A percentile compares a stretch with the other conserved stretches of the same genome.
Evolutionary conservation across 2,113 vertebrate genomes (phyloP).

Genomic region (Lepus americanus): DNA sequence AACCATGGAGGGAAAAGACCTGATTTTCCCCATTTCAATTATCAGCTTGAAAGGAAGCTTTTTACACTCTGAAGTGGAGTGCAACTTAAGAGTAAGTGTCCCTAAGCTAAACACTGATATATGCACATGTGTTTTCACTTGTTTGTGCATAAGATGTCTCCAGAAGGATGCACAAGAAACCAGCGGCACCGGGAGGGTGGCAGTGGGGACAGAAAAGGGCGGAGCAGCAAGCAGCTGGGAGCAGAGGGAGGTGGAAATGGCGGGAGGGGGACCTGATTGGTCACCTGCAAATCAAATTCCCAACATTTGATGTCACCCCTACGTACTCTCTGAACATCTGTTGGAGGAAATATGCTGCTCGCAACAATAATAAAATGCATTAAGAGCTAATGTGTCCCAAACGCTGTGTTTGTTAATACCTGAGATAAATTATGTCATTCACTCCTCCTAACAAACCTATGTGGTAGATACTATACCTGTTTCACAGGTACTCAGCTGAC

Average conservation of each 20-base stretch:
- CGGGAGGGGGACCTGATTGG: not conserved
- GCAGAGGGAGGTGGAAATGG: not conserved
- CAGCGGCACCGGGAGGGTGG: not conserved
- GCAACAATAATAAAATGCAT: not conserved
- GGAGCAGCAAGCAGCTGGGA: not conserved
- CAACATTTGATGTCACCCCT: not conserved
- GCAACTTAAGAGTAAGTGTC: conserved; percentile 27
- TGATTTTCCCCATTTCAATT: not conserved
- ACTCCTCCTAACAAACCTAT: not conserved
- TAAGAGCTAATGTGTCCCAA: not conserved
- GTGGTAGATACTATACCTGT: not conserved
- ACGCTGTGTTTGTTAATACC: not conserved
- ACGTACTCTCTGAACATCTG: not conserved
- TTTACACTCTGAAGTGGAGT: not conserved
- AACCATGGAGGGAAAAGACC: not conserved
- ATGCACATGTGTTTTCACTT: not conserved
- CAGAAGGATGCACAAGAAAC: not conserved
- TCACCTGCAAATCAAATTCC: not conserved
- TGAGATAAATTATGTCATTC: not conserved
- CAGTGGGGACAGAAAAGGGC: fast-evolving
- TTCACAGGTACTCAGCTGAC: not conserved
- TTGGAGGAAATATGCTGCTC: not conserved
- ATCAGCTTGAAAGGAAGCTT: not conserved
- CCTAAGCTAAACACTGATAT: not conserved
- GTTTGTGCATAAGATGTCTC: not conserved